phyloP scores from a whole-genome alignment of 2,888 invertebrate genomes.

The Portevinia maculata region DNA sequence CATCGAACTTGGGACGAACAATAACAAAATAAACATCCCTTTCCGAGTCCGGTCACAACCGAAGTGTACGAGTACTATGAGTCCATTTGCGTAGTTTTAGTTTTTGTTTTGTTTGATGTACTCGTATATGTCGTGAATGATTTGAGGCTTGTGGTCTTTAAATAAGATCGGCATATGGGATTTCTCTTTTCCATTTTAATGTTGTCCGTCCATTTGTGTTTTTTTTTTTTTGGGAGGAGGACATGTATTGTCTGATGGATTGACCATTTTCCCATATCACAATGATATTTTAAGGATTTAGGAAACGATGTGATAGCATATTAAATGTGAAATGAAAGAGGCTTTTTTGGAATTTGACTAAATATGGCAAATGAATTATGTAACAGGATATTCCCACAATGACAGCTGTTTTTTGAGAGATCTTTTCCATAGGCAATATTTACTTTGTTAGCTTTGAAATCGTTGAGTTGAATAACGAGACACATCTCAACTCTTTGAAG shows the following conservation, averaged over 20 bases:
- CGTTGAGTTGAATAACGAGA: too few relatives aligned
- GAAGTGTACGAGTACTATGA: slow-evolving; percentile 53
- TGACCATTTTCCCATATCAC: slow-evolving; percentile 23
- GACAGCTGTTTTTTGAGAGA: too few relatives aligned
- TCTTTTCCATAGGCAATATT: too few relatives aligned
- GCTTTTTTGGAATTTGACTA: slow-evolving; percentile 5
- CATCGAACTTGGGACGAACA: slow-evolving; percentile 36
- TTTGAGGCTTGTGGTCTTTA: not conserved
- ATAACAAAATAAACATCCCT: slow-evolving; percentile 48
- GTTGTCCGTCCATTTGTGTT: slow-evolving; percentile 9
- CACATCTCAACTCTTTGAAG: too few relatives aligned
- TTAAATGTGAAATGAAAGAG: slow-evolving; percentile 6
- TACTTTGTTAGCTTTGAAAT: too few relatives aligned
- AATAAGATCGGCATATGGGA: slow-evolving; percentile 1
- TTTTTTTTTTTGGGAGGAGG: not conserved
- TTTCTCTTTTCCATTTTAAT: slow-evolving; percentile 16
- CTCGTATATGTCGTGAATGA: slow-evolving; percentile 48
- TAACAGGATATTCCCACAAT: too few relatives aligned
- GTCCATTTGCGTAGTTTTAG: slow-evolving; percentile 62
- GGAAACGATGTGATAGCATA: slow-evolving; percentile 16
- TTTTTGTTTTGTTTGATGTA: slow-evolving; percentile 3
- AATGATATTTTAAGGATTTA: not conserved
- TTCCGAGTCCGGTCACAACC: slow-evolving; percentile 24
- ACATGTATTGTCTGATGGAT: slow-evolving; percentile 25
- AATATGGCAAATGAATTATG: not conserved